phyloP scores from a whole-genome alignment of 2,888 invertebrate genomes.

The Eugnorisma glareosa region DNA sequence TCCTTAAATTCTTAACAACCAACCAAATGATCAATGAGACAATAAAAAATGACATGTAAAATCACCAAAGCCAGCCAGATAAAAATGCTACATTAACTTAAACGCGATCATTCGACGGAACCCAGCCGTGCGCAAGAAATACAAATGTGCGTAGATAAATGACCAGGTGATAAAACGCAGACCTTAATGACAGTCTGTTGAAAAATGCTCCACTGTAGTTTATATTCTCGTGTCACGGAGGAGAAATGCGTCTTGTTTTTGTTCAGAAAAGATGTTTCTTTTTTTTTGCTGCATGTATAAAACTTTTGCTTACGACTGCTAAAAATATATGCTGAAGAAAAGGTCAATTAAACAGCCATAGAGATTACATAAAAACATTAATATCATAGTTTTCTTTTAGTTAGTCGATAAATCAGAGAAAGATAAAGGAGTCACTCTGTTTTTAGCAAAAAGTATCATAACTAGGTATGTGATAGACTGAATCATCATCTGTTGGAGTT shows the following conservation, averaged over 20 bases:
- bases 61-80: conserved; percentile 33
- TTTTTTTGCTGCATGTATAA: not conserved
- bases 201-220: conserved; percentile 56
- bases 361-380: not conserved
- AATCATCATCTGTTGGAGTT: too few relatives aligned
- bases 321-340: not conserved
- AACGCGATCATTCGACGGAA: conserved; percentile 50
- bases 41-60: conserved; percentile 24
- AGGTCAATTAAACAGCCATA: not conserved
- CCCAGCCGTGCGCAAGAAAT: conserved; percentile 46
- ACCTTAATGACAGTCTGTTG: conserved; percentile 48
- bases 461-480: too few relatives aligned
- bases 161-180: conserved; percentile 61
- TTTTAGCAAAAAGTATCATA: too few relatives aligned
- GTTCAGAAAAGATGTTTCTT: conserved; percentile 13
- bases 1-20: not conserved
- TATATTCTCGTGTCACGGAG: conserved; percentile 45
- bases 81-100: conserved; percentile 52
- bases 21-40: conserved; percentile 21
- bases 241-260: conserved; percentile 35
- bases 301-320: not conserved
- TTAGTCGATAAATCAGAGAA: not conserved
- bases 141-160: conserved; percentile 56
- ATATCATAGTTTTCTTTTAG: not conserved
- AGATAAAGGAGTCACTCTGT: not conserved